Evolutionary conservation across 1,140 invertebrate genomes (phyloP).

Genomic region (Venturia canescens): DNA sequence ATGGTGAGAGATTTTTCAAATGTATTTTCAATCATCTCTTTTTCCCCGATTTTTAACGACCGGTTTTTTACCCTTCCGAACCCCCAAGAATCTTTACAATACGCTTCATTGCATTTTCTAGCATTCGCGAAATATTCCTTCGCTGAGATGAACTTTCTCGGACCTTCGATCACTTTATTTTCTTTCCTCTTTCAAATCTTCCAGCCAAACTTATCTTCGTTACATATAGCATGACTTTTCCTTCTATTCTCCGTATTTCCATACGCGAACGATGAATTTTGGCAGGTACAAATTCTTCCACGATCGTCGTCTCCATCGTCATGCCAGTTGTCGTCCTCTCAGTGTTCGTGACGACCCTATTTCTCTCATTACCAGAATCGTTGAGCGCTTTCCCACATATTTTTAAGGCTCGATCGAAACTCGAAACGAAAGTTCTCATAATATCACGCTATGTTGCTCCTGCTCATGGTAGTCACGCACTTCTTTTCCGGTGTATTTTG

Average conservation of each 20-base stretch:
- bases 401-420: slow-evolving; percentile 71
- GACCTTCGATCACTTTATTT: not conserved
- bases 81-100: no score
- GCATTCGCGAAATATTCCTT: no score
- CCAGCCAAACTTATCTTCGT: not conserved
- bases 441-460: slow-evolving; percentile 83
- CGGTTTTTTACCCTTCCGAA: no score
- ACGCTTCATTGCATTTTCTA: no score
- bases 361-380: slow-evolving; percentile 66
- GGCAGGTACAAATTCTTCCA: not conserved
- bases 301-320: no score
- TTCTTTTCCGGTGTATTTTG: slow-evolving; percentile 78
- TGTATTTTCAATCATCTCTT: no score
- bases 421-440: slow-evolving; percentile 74
- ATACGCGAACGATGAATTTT: not conserved
- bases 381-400: slow-evolving; percentile 71
- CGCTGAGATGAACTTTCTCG: no score
- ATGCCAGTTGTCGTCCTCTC: not conserved
- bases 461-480: slow-evolving; percentile 82
- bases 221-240: not conserved
- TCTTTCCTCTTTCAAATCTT: not conserved
- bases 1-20: no score
- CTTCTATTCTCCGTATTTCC: slow-evolving; percentile 19
- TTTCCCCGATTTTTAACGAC: no score
- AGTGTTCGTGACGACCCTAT: not conserved